phyloP scores from a whole-genome alignment of 2,113 vertebrate species.

The Phalacrocorax aristotelis region DNA sequence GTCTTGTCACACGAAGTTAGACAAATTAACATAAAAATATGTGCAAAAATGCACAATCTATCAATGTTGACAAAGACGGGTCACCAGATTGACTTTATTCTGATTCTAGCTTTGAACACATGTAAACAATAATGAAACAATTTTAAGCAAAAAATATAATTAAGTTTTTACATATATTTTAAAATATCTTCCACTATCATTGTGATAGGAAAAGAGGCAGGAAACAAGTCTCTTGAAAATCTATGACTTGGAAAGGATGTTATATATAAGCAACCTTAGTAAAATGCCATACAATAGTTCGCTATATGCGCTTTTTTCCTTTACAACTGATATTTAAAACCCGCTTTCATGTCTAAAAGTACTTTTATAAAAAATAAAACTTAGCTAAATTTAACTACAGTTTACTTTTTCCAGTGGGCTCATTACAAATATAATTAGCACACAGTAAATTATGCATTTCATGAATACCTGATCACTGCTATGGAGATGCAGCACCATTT shows the following conservation, averaged over 20 bases:
- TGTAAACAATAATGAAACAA: background rate
- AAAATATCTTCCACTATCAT: background rate
- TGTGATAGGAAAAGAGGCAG: background rate
- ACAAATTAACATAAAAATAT: background rate
- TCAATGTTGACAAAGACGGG: background rate
- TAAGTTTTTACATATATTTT: background rate
- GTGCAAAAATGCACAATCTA: background rate
- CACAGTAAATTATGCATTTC: background rate
- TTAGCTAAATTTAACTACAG: background rate
- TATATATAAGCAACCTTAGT: background rate
- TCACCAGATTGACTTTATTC: conserved; percentile 14
- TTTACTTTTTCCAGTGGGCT: background rate
- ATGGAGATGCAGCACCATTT: background rate
- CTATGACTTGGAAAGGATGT: background rate
- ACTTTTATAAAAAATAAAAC: conserved; percentile 10
- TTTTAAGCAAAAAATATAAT: background rate
- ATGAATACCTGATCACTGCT: background rate
- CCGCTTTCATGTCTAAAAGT: background rate
- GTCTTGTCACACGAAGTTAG: background rate
- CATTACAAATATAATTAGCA: background rate
- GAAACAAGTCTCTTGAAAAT: background rate
- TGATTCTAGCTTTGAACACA: background rate
- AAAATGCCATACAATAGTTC: background rate
- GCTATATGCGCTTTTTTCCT: background rate
- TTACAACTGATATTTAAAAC: background rate